Percentiles rank a stretch among this genome's conserved stretches.
Conservation (phyloP, 2,113 vertebrate species). For the Actinemys pallida region DNA sequence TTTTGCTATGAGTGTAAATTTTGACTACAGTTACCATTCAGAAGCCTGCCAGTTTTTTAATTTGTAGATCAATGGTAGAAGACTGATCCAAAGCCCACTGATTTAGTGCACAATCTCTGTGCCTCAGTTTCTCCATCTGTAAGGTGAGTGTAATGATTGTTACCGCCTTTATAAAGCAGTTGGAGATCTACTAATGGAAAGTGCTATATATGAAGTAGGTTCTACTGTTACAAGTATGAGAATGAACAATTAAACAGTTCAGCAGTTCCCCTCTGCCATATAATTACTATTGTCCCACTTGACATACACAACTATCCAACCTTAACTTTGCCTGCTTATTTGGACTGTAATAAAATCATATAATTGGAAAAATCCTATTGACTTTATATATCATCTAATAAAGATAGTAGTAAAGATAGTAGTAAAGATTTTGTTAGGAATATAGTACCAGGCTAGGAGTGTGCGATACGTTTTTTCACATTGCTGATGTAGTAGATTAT, state of each 20-base stretch:
- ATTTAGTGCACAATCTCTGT: neutral
- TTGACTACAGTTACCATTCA: neutral
- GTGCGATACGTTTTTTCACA: neutral
- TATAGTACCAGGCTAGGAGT: neutral
- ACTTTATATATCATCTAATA: neutral
- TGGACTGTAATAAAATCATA: neutral
- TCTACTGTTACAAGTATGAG: neutral
- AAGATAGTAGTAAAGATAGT: neutral
- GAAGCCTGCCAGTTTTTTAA: neutral
- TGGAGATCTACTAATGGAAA: neutral
- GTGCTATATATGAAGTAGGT: neutral
- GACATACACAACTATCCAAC: neutral
- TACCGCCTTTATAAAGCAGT: neutral
- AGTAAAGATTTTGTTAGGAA: neutral
- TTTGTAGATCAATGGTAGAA: neutral
- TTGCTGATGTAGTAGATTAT: neutral
- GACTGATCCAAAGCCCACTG: neutral
- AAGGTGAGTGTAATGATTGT: neutral
- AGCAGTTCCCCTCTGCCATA: neutral
- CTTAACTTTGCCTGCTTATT: neutral
- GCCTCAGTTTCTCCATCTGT: neutral
- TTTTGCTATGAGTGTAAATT: neutral
- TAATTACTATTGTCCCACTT: neutral
- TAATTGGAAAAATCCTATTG: fast-evolving
- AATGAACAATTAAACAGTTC: neutral